Evolutionary conservation across 1,140 invertebrate genomes (phyloP), one percentile per base, ranked within the genome.

Genomic region (Drosophila ercepeae): DNA sequence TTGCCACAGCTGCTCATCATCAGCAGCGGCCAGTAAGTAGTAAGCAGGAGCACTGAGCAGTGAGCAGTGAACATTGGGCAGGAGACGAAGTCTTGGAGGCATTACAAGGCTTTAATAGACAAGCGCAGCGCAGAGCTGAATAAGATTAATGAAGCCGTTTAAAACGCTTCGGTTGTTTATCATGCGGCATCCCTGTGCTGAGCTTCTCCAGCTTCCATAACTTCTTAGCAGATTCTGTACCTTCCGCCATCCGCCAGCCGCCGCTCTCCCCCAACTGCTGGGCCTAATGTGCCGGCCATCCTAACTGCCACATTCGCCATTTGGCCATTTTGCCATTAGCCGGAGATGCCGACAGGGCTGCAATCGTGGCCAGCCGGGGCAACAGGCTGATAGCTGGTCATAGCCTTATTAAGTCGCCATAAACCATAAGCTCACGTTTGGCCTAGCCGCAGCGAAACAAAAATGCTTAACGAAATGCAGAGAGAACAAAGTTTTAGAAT

Each of bases 121-220:
- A 88, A 88, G 75, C 75, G 59, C 67, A 86, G 81, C 83, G 51
- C 60, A 75, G 68, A 81, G 74, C 74, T 88, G 82, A 88, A 88
- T 88, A 88, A 88, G 82, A 88, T 88, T 88, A 88, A 88, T 88
- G 82, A 88, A 88, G 82, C 82, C 82, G 82, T 88, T 88, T 88
- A 88, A 88, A 88, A 88, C 82, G 82, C 82, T 88, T 88, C 75
- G 82, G 83, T 88, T 88, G 82, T 88, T 88, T 88, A 88, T 88
- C 82, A 88, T 88, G 77, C 77, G 73, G 63, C 69, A 73, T 75
- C 69, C 64, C 70, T 50, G 70, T 63, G 48, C 60, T 75, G 70
- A 63, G 68, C 60, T 75, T 53, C 55, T 52, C 13, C 21, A 39
- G 60, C 49, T 58, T 50, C 14, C 34, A 11, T 32, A 32, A 32